Base-by-base conservation (phyloP, 2,888 invertebrate species). In the Gibbula magus region DNA sequence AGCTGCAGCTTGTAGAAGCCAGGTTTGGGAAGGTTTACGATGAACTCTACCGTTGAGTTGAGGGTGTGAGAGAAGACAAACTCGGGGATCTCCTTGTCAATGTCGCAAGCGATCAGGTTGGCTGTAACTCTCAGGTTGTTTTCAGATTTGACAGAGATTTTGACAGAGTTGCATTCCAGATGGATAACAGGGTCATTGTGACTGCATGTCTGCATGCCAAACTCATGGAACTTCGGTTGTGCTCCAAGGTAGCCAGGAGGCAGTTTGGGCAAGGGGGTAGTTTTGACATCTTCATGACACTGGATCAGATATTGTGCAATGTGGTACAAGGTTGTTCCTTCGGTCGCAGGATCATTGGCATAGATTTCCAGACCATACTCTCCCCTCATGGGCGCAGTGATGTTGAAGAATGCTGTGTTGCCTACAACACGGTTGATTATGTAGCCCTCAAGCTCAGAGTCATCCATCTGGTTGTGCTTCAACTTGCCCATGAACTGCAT, bases 1-100 rank as follows among this genome's bases (percentile, higher is more conserved):
- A 93, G 86, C 88, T 92, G 92, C 35, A 93, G 88, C 85, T 93
- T 93, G 89, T 91, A 93, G 85, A 92, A 91, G n/a, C 93, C 93
- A 3, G 86, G 79, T 32, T 84, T 79, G 7, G 92, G 91, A 52
- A 92, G 84, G 75, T 87, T 87, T 70, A 91, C 84, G 16, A 89
- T 83, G 81, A 92, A 91, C 78, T 85, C 88, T 51, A 92, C 85
- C 52, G 87, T 83, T 20, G 86, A 86, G 8, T 86, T 89, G 75
- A 88, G 79, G 16, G 87, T 87, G 83, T 92, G 91, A 75, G 93
- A 92, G 83, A 93, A 90, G 39, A 92, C 89, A 82, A 85, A 90
- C 74, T 92, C 92, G 4, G 91, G 90, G 80, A 85, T 88, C 79
- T 90, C 89, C 73, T 87, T 86, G 22, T 90, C 88, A 3, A 78